Conservation (phyloP, 2,797 vertebrate genomes). For the Holocentrus rufus region DNA sequence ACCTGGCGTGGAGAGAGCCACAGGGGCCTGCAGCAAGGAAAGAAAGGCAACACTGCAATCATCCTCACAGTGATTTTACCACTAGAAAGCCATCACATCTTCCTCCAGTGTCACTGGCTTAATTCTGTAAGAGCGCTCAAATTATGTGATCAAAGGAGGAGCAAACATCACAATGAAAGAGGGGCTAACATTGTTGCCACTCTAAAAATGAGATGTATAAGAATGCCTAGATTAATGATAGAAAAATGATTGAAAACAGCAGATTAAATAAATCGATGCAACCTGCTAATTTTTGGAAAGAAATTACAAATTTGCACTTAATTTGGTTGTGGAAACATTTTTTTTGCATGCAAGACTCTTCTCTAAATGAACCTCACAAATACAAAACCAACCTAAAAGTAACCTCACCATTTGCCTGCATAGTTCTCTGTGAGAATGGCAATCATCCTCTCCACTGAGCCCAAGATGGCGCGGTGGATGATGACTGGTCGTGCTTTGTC, state of each 20-base stretch:
- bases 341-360: not conserved
- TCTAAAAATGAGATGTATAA: no score
- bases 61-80: not conserved
- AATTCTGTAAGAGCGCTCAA: constrained; percentile 8
- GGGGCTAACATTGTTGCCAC: no score
- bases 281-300: no score
- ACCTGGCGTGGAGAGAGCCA: constrained; percentile 95
- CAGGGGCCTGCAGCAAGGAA: constrained; percentile 86
- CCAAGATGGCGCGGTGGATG: constrained; percentile 95
- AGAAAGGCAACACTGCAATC: constrained; percentile 12
- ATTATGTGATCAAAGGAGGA: not conserved
- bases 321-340: no score
- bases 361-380: not conserved
- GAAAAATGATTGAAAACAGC: no score
- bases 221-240: no score
- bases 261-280: no score
- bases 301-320: no score
- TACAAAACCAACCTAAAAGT: not conserved
- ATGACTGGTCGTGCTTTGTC: constrained; percentile 92
- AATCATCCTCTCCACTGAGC: constrained; percentile 96
- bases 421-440: constrained; percentile 96
- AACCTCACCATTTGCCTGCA: constrained; percentile 91
- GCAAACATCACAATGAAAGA: no score
- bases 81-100: not conserved
- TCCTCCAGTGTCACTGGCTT: no score